Percentiles rank a stretch among this genome's conserved stretches.
Conservation (phyloP, 2,797 vertebrate species). For the Xiphorhynchus erythropygius region DNA sequence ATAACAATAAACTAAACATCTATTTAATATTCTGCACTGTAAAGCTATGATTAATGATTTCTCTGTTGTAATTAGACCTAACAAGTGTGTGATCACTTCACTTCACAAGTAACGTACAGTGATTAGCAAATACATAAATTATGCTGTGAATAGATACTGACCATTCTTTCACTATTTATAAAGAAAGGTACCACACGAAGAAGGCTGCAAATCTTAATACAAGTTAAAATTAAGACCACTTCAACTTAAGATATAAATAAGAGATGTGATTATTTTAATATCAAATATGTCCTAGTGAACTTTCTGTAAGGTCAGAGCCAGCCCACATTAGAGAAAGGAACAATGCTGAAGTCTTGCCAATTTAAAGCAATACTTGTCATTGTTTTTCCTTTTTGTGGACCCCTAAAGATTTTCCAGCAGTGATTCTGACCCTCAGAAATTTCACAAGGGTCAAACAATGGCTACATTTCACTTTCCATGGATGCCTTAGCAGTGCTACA, state of each 20-base stretch:
- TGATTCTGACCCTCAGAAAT: neutral
- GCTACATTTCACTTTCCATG: neutral
- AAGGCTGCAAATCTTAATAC: neutral
- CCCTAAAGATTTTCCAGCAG: neutral
- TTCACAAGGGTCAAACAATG: neutral
- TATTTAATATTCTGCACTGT: neutral
- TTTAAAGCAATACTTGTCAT: neutral
- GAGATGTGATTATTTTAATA: neutral
- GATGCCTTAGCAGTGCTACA: neutral
- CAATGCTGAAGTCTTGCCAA: neutral
- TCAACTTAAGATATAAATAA: neutral
- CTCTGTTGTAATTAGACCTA: slow-evolving; percentile 18
- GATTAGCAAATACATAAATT: slow-evolving; percentile 35
- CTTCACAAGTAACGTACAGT: slow-evolving; percentile 4
- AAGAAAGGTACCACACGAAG: neutral
- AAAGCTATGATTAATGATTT: slow-evolving; percentile 14
- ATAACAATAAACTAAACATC: neutral
- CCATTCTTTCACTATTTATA: neutral
- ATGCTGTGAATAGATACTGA: neutral
- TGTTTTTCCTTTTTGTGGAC: neutral
- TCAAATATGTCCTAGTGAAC: neutral
- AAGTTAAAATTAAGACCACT: neutral
- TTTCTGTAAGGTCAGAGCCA: neutral
- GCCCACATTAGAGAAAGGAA: neutral
- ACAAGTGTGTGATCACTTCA: neutral